Base-by-base conservation (phyloP, 2,888 invertebrate species). In the Standfussiana lucernea region DNA sequence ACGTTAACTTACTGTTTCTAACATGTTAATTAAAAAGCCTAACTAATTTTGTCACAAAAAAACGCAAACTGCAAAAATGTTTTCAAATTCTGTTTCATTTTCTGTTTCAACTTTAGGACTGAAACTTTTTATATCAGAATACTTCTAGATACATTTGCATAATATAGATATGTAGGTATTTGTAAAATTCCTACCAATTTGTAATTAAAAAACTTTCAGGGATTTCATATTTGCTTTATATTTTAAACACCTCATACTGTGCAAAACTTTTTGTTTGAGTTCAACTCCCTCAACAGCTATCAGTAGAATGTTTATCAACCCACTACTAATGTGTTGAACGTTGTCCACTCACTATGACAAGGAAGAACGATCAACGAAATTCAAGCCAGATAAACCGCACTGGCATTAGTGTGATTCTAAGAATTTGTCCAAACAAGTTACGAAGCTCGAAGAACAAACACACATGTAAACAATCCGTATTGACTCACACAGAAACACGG, bases 361-460 rank as follows among this genome's bases (percentile, higher is more conserved):
- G 89, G 90, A 90, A 90, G 88, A 87, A 88, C 86, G 86, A 87
- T 88, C 89, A 90, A 91, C 91, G 89, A 92, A 92, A 93, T 90
- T 89, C 90, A 91, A 91, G 89, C 90, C 91, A 91, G 89, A 91
- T 90, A 90, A 89, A 90, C 90, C 92, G 87, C 91, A 91, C 91
- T 91, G 90, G 90, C 92, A 93, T 93, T 93, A 93, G 92, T 92
- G 91, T 91, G 93, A 90, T 96, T 95, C 95, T 92, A 89, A 93
- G 95, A 96, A 96, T 93, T 93, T 93, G 94, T 95, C 94, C 93
- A 94, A 95, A 95, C 95, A 93, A 94, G 95, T 94, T 94, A 93
- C 92, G 91, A 90, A 92, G 93, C 91, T 90, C 84, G 90, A 88
- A 88, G 86, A 88, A 90, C 91, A 90, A 91, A 91, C 89, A 87